Evolutionary conservation across 1,140 invertebrate genomes (phyloP), one percentile per base, ranked within the genome.

Genomic region (Orius laevigatus): DNA sequence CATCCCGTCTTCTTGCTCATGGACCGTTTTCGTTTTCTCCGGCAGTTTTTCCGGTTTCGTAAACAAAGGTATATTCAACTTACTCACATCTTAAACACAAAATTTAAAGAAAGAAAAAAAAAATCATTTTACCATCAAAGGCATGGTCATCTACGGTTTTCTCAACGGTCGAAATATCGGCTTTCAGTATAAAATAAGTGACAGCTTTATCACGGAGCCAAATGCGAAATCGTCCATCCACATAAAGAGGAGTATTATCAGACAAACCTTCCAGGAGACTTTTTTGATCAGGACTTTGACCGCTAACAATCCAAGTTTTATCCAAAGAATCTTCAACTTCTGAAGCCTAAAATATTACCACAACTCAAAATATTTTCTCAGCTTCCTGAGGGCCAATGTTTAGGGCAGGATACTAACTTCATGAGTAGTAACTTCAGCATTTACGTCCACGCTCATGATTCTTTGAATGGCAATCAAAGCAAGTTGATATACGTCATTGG

Each of bases 1-100:
- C 0, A 80, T 84, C n/a, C 87, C 86, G 65, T 97, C 90, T 31
- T 86, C 75, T 67, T 97, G 90, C 64, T 96, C 84, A 63, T 98
- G 93, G 3, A 94, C 74, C 73, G 72, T 20, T 60, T 52, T 9
- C 52, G 38, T 8, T 14, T 14, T 15, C 8, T 15, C 36, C 2
- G 39, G 15, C 8, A 18, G 16, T 5, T 11, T 18, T 48, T 18
- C 16, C 9, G 35, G 35, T 31, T 12, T 44, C 10, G 18, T 15
- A 40, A 52, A 49, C 19, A 55, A 51, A 8, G 53, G 58, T 20
- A 53, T 32, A 32, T 52, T 51, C 16, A 59, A 40, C 35, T 52
- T 39, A 20, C 38, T 32, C 3, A 66, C 58, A 60, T 66, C 63
- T 66, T 46, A 12, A 58, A 59, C n/a, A n/a, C n/a, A 46, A 8